phyloP scores from a whole-genome alignment of 2,888 invertebrate species.

The Neria commutata region DNA sequence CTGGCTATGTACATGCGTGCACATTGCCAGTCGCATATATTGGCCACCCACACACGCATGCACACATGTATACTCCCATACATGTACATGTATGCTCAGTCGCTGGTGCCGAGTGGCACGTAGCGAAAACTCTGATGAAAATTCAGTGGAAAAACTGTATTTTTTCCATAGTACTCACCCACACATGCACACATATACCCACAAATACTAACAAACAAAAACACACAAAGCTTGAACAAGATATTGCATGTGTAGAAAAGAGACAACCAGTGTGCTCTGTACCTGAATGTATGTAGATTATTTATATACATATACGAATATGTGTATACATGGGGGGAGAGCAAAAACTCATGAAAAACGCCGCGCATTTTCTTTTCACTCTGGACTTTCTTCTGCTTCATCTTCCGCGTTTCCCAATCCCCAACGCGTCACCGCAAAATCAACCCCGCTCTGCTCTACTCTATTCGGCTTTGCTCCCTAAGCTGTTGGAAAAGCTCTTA shows the following conservation, averaged over 20 bases:
- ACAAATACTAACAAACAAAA: constrained; percentile 23
- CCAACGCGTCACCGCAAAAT: constrained; percentile 9
- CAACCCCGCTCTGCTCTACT: neutral
- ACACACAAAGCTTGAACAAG: constrained; percentile 12
- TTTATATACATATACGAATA: too few species aligned
- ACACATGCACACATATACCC: constrained; percentile 21
- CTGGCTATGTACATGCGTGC: constrained; percentile 9
- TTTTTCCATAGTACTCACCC: too few species aligned
- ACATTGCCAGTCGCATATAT: constrained; percentile 33
- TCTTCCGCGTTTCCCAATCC: constrained; percentile 2
- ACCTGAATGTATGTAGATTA: too few species aligned
- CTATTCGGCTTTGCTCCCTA: too few species aligned
- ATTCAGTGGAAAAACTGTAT: too few species aligned
- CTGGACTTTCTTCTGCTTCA: constrained; percentile 3
- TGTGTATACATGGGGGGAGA: constrained; percentile 25
- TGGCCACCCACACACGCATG: constrained; percentile 16
- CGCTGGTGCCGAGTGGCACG: too few species aligned
- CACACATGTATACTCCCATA: constrained; percentile 20
- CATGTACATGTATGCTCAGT: constrained; percentile 8
- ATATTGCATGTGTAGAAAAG: constrained; percentile 10
- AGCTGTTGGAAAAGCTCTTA: neutral
- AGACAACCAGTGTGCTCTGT: constrained; percentile 6
- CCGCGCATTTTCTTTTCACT: constrained; percentile 29
- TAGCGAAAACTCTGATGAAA: neutral
- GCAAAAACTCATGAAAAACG: constrained; percentile 25